Percentiles rank a stretch among this genome's conserved stretches.
These are phyloP conservation scores for Himalopsyche japonica DNA, from an alignment of 2,888 invertebrate species.

Conservation along the genomic window DNA sequence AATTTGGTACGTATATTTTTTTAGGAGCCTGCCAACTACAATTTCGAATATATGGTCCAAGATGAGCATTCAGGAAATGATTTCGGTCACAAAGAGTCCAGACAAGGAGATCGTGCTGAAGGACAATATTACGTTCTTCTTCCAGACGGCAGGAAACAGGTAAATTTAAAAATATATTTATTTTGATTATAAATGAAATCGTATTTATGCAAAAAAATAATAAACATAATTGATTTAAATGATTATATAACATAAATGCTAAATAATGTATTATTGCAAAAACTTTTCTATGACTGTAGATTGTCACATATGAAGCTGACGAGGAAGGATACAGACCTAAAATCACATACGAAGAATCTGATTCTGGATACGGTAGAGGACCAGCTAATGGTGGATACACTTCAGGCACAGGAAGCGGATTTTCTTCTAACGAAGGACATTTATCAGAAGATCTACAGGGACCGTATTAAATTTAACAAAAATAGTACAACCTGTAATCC, in stretches of 20 bases:
- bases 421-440: background rate
- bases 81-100: constrained; percentile 43
- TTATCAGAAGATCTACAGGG: constrained; percentile 12
- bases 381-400: constrained; percentile 38
- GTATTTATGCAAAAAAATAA: too few species aligned
- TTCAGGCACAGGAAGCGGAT: constrained; percentile 8
- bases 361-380: constrained; percentile 41
- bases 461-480: background rate
- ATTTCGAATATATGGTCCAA: constrained; percentile 43
- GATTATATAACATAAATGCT: too few species aligned
- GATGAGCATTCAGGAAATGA: constrained; percentile 44
- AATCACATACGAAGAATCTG: constrained; percentile 67
- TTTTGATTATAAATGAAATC: too few species aligned
- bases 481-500: too few species aligned
- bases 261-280: too few species aligned
- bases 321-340: constrained; percentile 70
- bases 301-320: constrained; percentile 71
- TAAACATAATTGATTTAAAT: too few species aligned
- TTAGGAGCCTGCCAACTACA: too few species aligned
- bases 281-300: constrained; percentile 51
- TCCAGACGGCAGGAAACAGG: too few species aligned
- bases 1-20: too few species aligned
- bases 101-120: constrained; percentile 46
- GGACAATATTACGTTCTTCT: too few species aligned
- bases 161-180: too few species aligned